These are phyloP conservation scores for Nothobranchius furzeri DNA, from an alignment of 2,113 vertebrate species.

Conservation along the genomic window DNA sequence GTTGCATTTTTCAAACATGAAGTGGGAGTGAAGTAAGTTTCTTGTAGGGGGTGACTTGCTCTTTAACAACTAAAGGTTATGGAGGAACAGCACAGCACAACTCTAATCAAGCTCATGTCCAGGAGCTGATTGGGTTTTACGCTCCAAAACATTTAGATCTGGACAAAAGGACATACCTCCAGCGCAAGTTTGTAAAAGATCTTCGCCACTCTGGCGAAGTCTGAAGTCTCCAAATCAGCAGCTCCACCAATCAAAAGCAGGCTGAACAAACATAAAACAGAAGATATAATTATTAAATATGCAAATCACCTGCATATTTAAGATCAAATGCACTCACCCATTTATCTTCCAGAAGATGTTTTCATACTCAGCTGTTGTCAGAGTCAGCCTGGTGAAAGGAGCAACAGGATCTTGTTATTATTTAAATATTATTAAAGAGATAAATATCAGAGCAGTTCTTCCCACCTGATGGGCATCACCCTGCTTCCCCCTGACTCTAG, in stretches of 20 bases:
- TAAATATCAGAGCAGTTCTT: not conserved
- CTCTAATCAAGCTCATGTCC: too few relatives aligned
- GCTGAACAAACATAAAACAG: slow-evolving; percentile 42
- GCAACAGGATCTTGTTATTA: not conserved
- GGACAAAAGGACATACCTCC: slow-evolving; percentile 60
- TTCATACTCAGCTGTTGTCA: slow-evolving; percentile 73
- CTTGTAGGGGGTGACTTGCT: too few relatives aligned
- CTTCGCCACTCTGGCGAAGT: slow-evolving; percentile 73
- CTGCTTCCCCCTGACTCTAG: slow-evolving; percentile 80
- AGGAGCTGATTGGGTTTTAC: too few relatives aligned
- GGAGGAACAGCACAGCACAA: too few relatives aligned
- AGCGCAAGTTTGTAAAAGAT: slow-evolving; percentile 79
- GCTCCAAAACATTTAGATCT: not conserved
- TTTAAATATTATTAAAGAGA: not conserved
- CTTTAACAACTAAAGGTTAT: too few relatives aligned
- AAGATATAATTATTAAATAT: not conserved
- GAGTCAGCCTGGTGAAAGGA: slow-evolving; percentile 70
- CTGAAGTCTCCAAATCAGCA: slow-evolving; percentile 73
- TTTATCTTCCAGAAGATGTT: slow-evolving; percentile 80
- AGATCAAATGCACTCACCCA: slow-evolving; percentile 65
- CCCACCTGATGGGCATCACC: slow-evolving; percentile 81
- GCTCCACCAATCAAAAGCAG: slow-evolving; percentile 80
- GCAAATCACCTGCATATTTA: not conserved
- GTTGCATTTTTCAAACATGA: too few relatives aligned
- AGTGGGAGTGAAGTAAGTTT: too few relatives aligned